phyloP scores from a whole-genome alignment of 2,797 vertebrate species.

The Brachyalestes nurse region DNA sequence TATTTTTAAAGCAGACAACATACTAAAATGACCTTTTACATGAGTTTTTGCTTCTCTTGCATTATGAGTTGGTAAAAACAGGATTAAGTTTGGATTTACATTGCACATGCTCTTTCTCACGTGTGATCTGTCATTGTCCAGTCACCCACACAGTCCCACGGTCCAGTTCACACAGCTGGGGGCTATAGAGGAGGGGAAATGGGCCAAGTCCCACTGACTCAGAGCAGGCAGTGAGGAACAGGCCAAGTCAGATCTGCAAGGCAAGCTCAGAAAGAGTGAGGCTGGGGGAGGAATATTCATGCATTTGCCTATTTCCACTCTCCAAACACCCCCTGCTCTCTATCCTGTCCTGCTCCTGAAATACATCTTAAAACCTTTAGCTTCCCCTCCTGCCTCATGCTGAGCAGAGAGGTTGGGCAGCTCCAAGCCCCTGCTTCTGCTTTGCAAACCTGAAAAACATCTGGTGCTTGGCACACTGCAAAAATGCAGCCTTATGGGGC shows the following conservation, averaged over 20 bases:
- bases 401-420: constrained; percentile 48
- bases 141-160: constrained; percentile 56
- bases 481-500: constrained; percentile 25
- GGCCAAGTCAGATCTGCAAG: constrained; percentile 33
- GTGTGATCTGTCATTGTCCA: constrained; percentile 23
- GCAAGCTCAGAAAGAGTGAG: constrained; percentile 40
- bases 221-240: constrained; percentile 35
- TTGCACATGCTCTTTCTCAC: constrained; percentile 24
- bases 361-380: constrained; percentile 49
- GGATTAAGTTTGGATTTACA: constrained; percentile 20
- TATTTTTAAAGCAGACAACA: background rate
- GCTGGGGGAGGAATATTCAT: constrained; percentile 51
- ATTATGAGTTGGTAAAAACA: constrained; percentile 4
- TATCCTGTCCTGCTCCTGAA: constrained; percentile 42
- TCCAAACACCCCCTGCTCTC: constrained; percentile 46
- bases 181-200: constrained; percentile 48
- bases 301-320: constrained; percentile 41
- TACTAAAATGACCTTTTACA: background rate
- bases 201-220: constrained; percentile 40
- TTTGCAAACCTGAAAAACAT: constrained; percentile 55
- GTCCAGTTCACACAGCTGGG: constrained; percentile 58
- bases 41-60: background rate
- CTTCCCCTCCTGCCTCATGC: constrained; percentile 47
- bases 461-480: constrained; percentile 51
- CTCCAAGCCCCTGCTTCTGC: constrained; percentile 35